These are phyloP conservation scores for Caerostris extrusa DNA, from an alignment of 1,140 invertebrate genomes.

Conservation along the genomic window DNA sequence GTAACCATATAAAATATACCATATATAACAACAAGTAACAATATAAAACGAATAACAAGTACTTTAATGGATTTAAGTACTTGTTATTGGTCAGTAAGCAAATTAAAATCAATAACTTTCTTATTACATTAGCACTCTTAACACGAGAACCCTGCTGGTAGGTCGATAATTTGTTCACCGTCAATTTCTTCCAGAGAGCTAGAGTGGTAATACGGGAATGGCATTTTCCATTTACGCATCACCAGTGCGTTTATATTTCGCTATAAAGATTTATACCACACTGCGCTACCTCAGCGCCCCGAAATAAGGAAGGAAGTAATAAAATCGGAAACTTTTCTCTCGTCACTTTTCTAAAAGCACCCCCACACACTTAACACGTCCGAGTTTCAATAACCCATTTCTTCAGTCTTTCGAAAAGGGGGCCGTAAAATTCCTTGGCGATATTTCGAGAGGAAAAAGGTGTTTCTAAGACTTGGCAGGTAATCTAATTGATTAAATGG, in stretches of 20 bases:
- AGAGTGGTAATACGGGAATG: background rate
- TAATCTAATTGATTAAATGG: constrained; percentile 65
- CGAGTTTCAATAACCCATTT: constrained; percentile 48
- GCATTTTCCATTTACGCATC: background rate
- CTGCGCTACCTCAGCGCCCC: background rate
- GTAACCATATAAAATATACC: no score
- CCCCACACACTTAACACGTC: background rate
- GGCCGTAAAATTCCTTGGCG: constrained; percentile 44
- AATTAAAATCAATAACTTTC: no score
- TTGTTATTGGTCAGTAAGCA: no score
- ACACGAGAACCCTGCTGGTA: no score
- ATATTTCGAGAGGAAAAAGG: constrained; percentile 41
- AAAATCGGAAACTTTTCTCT: constrained; percentile 11
- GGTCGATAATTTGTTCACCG: background rate
- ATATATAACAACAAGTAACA: no score
- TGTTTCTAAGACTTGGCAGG: constrained; percentile 36
- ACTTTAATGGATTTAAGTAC: no score
- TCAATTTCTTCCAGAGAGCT: background rate
- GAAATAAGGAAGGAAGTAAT: constrained; percentile 3
- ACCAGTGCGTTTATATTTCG: background rate
- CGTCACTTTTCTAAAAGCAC: background rate
- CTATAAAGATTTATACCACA: constrained; percentile 13
- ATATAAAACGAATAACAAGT: no score
- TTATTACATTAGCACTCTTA: no score
- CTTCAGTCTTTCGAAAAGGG: constrained; percentile 24